A percentile compares a stretch with the other conserved stretches of the same genome.
These are phyloP conservation scores for Neoaliturus tenellus DNA, from an alignment of 2,888 invertebrate species.

Conservation along the genomic window DNA sequence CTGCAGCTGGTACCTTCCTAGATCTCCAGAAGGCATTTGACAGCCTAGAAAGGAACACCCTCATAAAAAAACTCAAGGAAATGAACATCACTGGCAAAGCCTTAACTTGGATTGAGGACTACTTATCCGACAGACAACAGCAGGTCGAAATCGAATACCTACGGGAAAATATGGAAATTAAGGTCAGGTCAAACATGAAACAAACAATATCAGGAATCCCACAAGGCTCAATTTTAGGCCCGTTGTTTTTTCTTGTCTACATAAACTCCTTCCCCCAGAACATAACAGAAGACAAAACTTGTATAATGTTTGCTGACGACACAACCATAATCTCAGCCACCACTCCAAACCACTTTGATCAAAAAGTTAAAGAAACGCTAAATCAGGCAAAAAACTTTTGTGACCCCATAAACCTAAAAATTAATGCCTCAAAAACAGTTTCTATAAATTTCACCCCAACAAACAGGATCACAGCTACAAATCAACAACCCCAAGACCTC, in stretches of 20 bases:
- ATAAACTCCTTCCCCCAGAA: not conserved
- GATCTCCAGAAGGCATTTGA: not conserved
- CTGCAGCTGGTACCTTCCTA: no score
- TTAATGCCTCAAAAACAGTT: not conserved
- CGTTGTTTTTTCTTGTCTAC: not conserved
- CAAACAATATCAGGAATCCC: not conserved
- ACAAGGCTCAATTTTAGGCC: not conserved
- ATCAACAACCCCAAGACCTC: not conserved
- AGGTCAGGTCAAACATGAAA: not conserved
- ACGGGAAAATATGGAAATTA: no score
- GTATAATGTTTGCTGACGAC: not conserved
- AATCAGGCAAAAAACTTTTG: not conserved
- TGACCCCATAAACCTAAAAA: not conserved
- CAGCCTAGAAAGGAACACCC: not conserved
- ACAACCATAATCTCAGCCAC: not conserved
- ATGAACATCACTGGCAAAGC: not conserved
- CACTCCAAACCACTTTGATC: not conserved
- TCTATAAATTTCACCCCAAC: not conserved
- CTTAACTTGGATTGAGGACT: not conserved
- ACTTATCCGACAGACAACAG: not conserved
- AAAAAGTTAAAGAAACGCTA: not conserved
- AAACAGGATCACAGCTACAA: not conserved
- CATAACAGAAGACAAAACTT: not conserved
- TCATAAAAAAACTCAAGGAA: no score
- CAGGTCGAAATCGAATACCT: no score